Conservation (phyloP, 2,797 vertebrate species). For the Capromys pilorides region DNA sequence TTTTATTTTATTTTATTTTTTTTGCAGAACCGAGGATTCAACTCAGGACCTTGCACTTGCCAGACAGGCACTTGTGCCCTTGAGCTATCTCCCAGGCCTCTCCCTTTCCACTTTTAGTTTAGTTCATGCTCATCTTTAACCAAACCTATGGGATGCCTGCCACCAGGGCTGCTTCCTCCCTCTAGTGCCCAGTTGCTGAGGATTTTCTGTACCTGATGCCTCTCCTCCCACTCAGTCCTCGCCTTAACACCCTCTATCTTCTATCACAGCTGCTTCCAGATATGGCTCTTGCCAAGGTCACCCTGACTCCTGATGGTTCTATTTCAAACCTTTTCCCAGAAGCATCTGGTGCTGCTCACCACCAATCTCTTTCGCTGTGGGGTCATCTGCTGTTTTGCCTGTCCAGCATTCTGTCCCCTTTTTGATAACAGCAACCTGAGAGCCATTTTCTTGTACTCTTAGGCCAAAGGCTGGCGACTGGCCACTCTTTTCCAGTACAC, state of each 20-base stretch:
- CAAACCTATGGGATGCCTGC: background rate
- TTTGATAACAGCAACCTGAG: background rate
- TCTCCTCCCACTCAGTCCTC: slow-evolving; percentile 49
- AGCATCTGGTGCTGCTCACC: background rate
- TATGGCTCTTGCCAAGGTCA: slow-evolving; percentile 33
- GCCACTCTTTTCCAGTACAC: background rate
- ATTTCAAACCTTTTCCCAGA: background rate
- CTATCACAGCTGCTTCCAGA: slow-evolving; percentile 46
- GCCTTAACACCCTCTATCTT: slow-evolving; percentile 31
- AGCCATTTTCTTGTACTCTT: background rate
- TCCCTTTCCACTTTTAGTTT: background rate
- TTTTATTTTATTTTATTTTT: background rate
- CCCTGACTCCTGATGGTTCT: slow-evolving; percentile 33
- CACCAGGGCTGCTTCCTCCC: background rate
- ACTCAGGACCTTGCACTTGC: no score
- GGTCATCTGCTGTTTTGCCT: background rate
- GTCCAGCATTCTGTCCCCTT: background rate
- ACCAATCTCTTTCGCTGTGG: background rate
- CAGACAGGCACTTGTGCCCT: no score
- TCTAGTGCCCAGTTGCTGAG: background rate
- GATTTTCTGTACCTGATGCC: slow-evolving; percentile 46
- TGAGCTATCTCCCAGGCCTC: no score
- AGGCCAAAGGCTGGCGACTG: background rate
- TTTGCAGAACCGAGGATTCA: no score
- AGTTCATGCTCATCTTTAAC: background rate